These are phyloP conservation scores for Adoxophyes honmai DNA, from an alignment of 1,140 invertebrate genomes.

Conservation along the genomic window DNA sequence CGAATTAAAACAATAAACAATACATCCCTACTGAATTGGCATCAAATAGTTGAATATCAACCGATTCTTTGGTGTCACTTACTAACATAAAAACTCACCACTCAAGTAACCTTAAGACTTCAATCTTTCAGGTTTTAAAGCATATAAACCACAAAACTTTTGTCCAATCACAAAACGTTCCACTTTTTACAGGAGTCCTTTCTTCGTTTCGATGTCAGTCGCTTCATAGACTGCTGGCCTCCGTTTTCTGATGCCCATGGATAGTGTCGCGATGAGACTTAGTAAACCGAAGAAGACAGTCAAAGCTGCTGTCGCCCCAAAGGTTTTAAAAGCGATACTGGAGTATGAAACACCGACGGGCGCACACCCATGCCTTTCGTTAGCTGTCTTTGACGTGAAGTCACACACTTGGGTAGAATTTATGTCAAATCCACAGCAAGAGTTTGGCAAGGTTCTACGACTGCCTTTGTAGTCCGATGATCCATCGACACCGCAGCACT, in stretches of 20 bases:
- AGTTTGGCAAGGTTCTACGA: constrained; percentile 6
- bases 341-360: background rate
- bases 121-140: too few species aligned
- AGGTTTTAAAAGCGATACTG: background rate
- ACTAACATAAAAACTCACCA: too few species aligned
- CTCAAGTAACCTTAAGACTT: too few species aligned
- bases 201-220: constrained; percentile 5
- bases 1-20: too few species aligned
- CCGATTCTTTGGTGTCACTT: too few species aligned
- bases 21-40: too few species aligned
- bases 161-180: too few species aligned
- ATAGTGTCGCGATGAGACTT: background rate
- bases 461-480: background rate
- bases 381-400: constrained; percentile 1
- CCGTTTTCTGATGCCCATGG: background rate
- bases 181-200: constrained; percentile 7
- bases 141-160: too few species aligned
- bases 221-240: constrained; percentile 1
- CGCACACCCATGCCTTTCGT: background rate
- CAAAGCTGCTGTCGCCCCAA: background rate
- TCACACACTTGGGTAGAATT: background rate
- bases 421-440: constrained; percentile 17
- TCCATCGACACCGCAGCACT: constrained; percentile 18
- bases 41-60: too few species aligned
- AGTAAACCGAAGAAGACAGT: background rate